Conservation (phyloP, 1,140 invertebrate genomes). For the Bombus sylvicola region DNA sequence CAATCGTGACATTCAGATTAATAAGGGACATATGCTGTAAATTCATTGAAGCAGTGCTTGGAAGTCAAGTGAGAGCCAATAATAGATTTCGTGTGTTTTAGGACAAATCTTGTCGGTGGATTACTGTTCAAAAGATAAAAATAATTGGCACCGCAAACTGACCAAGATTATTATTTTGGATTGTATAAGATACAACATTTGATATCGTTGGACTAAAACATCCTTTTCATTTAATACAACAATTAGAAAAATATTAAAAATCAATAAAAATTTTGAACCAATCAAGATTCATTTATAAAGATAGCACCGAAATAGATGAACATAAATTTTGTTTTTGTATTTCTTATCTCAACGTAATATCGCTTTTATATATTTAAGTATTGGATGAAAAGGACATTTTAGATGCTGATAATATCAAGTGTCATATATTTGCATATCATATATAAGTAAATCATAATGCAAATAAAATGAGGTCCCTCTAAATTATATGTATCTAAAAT, state of each 20-base stretch:
- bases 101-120: constrained; percentile 29
- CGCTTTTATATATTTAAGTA: neutral
- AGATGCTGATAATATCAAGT: neutral
- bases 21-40: constrained; percentile 49
- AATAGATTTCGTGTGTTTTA: constrained; percentile 30
- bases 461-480: constrained; percentile 17
- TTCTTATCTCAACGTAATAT: neutral
- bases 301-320: neutral
- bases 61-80: constrained; percentile 46
- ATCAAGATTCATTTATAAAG: neutral
- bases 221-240: neutral
- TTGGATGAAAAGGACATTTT: neutral
- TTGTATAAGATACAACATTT: constrained; percentile 5
- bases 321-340: neutral
- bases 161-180: neutral
- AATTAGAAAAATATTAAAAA: neutral
- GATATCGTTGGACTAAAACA: neutral
- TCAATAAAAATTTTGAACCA: neutral
- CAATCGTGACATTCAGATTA: constrained; percentile 55
- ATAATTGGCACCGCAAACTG: constrained; percentile 29
- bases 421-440: neutral
- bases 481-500: constrained; percentile 26
- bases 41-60: constrained; percentile 49
- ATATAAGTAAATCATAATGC: constrained; percentile 19
- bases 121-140: constrained; percentile 27